A percentile compares a stretch with the other conserved stretches of the same genome.
phyloP scores from a whole-genome alignment of 2,797 vertebrate species.

The Phylloscopus collybita region DNA sequence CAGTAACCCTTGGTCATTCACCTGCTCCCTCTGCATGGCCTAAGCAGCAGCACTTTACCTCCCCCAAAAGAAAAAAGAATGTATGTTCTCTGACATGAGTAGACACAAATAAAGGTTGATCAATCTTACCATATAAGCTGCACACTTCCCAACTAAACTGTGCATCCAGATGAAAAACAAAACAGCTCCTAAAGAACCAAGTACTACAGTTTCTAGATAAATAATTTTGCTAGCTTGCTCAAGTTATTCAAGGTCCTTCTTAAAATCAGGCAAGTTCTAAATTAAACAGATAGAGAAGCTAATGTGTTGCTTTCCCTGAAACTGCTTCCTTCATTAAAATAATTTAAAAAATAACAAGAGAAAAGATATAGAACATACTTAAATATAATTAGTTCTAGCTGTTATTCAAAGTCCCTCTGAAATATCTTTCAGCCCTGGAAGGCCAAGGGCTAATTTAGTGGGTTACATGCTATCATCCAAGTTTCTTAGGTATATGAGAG shows the following conservation, averaged over 20 bases:
- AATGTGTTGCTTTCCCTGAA: background rate
- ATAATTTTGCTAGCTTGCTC: background rate
- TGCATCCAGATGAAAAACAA: background rate
- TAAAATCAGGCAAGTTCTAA: background rate
- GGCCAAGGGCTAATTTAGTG: background rate
- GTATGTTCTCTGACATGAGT: background rate
- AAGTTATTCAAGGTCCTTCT: background rate
- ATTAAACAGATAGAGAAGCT: background rate
- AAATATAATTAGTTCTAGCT: background rate
- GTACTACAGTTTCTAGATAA: background rate
- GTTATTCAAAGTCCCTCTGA: background rate
- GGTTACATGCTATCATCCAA: background rate
- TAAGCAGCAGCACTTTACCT: background rate
- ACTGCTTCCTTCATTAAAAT: background rate
- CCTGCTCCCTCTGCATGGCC: background rate
- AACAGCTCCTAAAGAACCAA: background rate
- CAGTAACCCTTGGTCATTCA: background rate
- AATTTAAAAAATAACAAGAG: background rate
- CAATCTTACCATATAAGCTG: background rate
- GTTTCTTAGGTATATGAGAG: background rate
- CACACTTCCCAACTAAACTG: background rate
- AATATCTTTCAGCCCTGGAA: background rate
- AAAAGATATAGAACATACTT: background rate
- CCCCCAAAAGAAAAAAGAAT: background rate
- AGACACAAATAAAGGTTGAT: background rate